These are phyloP conservation scores for Ectropis grisescens DNA, from an alignment of 1,140 invertebrate species.

Conservation along the genomic window DNA sequence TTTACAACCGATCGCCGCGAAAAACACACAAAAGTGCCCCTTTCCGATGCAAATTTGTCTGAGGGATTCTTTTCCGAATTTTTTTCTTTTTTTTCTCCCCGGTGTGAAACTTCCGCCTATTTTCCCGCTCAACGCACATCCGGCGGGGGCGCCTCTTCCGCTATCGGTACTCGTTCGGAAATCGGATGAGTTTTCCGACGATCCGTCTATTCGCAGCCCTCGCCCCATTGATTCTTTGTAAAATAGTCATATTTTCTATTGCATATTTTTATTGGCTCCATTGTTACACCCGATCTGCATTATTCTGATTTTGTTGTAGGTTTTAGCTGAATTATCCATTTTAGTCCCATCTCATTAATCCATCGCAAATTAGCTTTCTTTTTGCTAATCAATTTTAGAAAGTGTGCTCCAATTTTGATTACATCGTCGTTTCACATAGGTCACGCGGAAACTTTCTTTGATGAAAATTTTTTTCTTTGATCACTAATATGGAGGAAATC, in stretches of 20 bases:
- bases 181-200: constrained; percentile 38
- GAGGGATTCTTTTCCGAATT: constrained; percentile 42
- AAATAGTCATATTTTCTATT: constrained; percentile 44
- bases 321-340: no score
- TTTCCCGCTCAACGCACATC: constrained; percentile 59
- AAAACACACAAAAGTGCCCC: constrained; percentile 48
- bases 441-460: no score
- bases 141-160: constrained; percentile 35
- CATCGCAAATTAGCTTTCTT: no score
- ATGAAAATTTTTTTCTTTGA: no score
- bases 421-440: no score
- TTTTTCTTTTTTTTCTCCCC: constrained; percentile 41
- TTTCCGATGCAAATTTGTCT: constrained; percentile 58
- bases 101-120: constrained; percentile 54
- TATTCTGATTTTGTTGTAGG: no score
- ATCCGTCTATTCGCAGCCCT: constrained; percentile 24
- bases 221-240: constrained; percentile 35
- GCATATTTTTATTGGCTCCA: constrained; percentile 37
- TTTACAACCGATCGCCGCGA: constrained; percentile 46
- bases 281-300: no score
- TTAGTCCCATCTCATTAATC: no score
- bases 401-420: no score
- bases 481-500: no score
- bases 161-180: constrained; percentile 37
- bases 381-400: no score